Evolutionary conservation across 1,140 invertebrate species (phyloP).

Genomic region (Hylaeus volcanicus): DNA sequence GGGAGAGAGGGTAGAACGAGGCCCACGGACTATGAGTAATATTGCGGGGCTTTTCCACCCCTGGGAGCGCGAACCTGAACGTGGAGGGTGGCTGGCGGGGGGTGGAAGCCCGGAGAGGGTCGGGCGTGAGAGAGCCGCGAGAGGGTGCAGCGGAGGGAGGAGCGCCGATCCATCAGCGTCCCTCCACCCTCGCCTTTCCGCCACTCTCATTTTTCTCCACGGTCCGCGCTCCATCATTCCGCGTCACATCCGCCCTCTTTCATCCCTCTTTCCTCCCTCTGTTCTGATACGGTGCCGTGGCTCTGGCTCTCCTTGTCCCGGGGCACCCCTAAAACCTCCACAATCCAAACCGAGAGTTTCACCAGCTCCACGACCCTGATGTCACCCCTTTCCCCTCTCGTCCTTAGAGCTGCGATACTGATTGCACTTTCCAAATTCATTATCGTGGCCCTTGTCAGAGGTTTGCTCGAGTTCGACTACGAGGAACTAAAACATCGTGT

Average conservation of each 20-base stretch:
- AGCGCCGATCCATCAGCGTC: slow-evolving; percentile 81
- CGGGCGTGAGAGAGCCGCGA: slow-evolving; percentile 53
- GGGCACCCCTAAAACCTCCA: slow-evolving; percentile 21
- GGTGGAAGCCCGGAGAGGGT: slow-evolving; percentile 53
- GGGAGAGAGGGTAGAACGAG: slow-evolving; percentile 50
- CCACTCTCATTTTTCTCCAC: slow-evolving; percentile 81
- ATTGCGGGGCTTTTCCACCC: slow-evolving; percentile 79
- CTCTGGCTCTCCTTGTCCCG: slow-evolving; percentile 47
- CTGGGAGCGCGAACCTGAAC: slow-evolving; percentile 70
- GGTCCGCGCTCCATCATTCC: slow-evolving; percentile 81
- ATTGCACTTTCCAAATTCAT: slow-evolving; percentile 80
- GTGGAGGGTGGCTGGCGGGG: slow-evolving; percentile 59
- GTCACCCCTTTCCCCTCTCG: slow-evolving; percentile 20
- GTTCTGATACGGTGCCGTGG: slow-evolving; percentile 62
- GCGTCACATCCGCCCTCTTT: slow-evolving; percentile 81
- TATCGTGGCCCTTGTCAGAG: slow-evolving; percentile 69
- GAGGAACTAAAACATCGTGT: slow-evolving; percentile 18
- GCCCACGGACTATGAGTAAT: slow-evolving; percentile 79
- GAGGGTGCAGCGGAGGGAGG: slow-evolving; percentile 73
- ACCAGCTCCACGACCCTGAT: slow-evolving; percentile 53
- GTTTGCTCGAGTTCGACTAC: slow-evolving; percentile 58
- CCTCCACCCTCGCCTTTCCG: slow-evolving; percentile 81
- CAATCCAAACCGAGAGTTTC: slow-evolving; percentile 25
- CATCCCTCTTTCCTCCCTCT: slow-evolving; percentile 74
- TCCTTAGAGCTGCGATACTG: slow-evolving; percentile 63